phyloP scores from a whole-genome alignment of 2,797 vertebrate species.

The Setipinna tenuifilis region DNA sequence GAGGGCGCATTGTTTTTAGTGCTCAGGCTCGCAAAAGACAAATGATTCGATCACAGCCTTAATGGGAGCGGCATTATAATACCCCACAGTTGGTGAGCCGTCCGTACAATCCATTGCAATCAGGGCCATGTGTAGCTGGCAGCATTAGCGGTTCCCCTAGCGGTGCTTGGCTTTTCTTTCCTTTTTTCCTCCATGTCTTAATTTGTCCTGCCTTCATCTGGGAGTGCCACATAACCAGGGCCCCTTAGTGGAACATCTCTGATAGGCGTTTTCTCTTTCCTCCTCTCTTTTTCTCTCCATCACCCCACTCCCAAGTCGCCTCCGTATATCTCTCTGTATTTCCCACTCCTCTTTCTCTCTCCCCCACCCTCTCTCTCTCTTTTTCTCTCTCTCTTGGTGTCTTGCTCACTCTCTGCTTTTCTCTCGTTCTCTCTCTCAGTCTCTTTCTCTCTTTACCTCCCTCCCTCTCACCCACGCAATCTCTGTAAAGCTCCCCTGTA shows the following conservation, averaged over 20 bases:
- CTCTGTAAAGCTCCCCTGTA: conserved; percentile 64
- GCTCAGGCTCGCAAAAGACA: conserved; percentile 43
- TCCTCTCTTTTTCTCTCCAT: conserved; percentile 41
- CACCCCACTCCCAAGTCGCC: neutral
- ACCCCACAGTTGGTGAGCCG: neutral
- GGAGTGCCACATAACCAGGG: conserved; percentile 42
- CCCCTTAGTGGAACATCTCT: conserved; percentile 40
- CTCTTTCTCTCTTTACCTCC: neutral
- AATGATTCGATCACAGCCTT: conserved; percentile 42
- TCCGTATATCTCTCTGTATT: neutral
- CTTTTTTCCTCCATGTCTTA: conserved; percentile 15
- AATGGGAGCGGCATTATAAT: conserved; percentile 39
- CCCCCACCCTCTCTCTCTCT: neutral
- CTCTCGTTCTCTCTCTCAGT: too few species aligned
- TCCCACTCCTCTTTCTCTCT: neutral
- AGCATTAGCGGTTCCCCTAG: conserved; percentile 46
- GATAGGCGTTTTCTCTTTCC: conserved; percentile 44
- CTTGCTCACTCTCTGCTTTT: too few species aligned
- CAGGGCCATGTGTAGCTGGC: conserved; percentile 43
- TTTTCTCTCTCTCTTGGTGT: too few species aligned
- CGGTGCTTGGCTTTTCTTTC: conserved; percentile 46
- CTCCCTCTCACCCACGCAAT: conserved; percentile 53
- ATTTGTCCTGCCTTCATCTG: conserved; percentile 48
- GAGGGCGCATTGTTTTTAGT: conserved; percentile 42
- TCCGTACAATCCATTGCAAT: conserved; percentile 24